These are phyloP conservation scores for Stramonita haemastoma DNA, from an alignment of 2,888 invertebrate genomes.

Conservation along the genomic window DNA sequence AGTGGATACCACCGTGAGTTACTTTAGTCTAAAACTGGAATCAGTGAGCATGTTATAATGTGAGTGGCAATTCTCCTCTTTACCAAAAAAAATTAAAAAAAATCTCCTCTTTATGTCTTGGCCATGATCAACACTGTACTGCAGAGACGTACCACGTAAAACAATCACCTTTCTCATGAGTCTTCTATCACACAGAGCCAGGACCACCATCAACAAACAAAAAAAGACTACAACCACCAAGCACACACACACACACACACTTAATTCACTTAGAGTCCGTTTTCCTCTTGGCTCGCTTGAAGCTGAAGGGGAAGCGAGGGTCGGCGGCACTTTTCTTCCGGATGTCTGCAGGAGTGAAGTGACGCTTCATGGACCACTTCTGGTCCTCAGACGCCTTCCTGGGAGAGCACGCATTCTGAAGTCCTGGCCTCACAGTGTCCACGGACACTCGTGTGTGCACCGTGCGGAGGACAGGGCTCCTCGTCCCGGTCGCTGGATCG, in stretches of 20 bases:
- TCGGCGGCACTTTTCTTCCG: conserved; percentile 4
- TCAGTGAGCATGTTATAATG: too few species aligned
- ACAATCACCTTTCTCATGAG: neutral
- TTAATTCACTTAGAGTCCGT: conserved; percentile 31
- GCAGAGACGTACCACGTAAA: too few species aligned
- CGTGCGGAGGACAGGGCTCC: conserved; percentile 33
- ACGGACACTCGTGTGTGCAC: conserved; percentile 44
- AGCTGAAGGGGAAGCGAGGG: conserved; percentile 25
- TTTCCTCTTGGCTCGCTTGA: conserved; percentile 22
- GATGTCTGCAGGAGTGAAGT: neutral
- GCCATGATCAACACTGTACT: too few species aligned
- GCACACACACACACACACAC: too few species aligned
- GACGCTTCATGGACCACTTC: conserved; percentile 40
- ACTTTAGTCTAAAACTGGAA: too few species aligned
- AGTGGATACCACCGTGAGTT: too few species aligned
- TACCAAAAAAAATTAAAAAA: too few species aligned
- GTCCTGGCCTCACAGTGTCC: neutral
- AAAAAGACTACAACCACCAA: neutral
- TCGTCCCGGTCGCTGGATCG: conserved; percentile 38
- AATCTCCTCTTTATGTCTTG: too few species aligned
- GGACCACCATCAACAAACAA: neutral
- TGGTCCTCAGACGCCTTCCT: conserved; percentile 17
- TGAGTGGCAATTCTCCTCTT: too few species aligned
- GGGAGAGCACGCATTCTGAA: neutral
- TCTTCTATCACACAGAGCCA: neutral